Percentiles rank a stretch among this genome's conserved stretches.
phyloP scores from a whole-genome alignment of 2,888 invertebrate genomes.

The Caenorhabditis uteleia region DNA sequence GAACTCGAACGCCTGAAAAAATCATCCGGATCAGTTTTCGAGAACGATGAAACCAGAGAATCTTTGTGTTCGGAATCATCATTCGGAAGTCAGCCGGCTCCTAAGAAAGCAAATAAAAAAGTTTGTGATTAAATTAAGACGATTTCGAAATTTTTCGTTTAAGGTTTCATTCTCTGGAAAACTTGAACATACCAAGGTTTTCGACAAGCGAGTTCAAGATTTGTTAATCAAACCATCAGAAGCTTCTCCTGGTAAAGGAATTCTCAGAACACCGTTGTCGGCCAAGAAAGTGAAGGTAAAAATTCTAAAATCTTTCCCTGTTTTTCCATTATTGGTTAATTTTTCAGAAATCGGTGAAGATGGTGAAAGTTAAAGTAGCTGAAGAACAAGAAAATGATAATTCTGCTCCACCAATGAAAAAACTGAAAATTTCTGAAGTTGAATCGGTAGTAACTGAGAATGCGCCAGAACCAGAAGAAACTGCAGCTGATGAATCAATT shows the following conservation, averaged over 20 bases:
- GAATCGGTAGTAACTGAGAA: slow-evolving; percentile 9
- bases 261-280: slow-evolving; percentile 32
- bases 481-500: slow-evolving; percentile 1
- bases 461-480: neutral
- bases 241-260: slow-evolving; percentile 52
- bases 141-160: slow-evolving; percentile 1
- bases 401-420: slow-evolving; percentile 29
- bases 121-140: slow-evolving; percentile 6
- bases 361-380: neutral
- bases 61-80: slow-evolving; percentile 48
- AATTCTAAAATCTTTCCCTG: too few species aligned
- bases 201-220: slow-evolving; percentile 46
- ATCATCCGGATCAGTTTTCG: slow-evolving; percentile 27
- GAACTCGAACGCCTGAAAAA: slow-evolving; percentile 43
- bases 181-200: slow-evolving; percentile 45
- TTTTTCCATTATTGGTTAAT: neutral
- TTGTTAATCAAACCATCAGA: slow-evolving; percentile 43
- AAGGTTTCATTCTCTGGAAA: slow-evolving; percentile 49
- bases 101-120: slow-evolving; percentile 40
- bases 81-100: slow-evolving; percentile 54
- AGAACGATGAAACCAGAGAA: slow-evolving; percentile 45
- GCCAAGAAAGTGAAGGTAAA: slow-evolving; percentile 30
- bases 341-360: slow-evolving; percentile 15
- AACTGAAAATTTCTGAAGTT: slow-evolving; percentile 5
- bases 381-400: slow-evolving; percentile 8